Base-by-base conservation (phyloP, 1,140 invertebrate genomes). In the Vanessa atalanta region DNA sequence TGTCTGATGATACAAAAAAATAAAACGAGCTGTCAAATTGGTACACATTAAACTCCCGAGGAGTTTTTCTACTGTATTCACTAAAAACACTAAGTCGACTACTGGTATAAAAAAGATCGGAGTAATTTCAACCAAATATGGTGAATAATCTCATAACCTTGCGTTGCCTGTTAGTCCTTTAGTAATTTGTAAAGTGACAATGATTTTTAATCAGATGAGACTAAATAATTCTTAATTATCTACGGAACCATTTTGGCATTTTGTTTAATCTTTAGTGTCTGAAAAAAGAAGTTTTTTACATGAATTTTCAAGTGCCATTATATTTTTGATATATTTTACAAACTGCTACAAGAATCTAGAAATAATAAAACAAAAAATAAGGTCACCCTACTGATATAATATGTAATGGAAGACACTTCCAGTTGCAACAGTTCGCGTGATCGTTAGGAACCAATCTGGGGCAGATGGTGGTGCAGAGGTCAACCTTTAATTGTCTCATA, bases 401-500 rank as follows among this genome's bases (percentile, higher is more conserved):
- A 67, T 37, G 50, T 37, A 23, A 37, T 55, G 14, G n/a, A 37
- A 55, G 48, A 60, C 14, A 14, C 11, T 43, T 55, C 48, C 20
- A 67, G 50, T 67, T 67, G 65, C 65, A 67, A 53, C 23, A 67
- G 11, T 51, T 51, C 48, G 48, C 55, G 14, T 60, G 23, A 60
- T 60, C 23, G 65, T 37, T 67, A 67, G 65, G 9, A 53, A 53
- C 23, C n/a, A 11, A 67, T 55, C 50, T 55, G 68, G 67, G 55
- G 61, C 61, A 70, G 47, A 60, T 60, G 48, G 64, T 16, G 65
- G 64, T 16, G 65, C 65, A 70, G 63, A 69, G 73, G 73, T 75
- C 73, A 55, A 47, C 55, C 50, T 66, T 75, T 75, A 75, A 75
- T 70, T 75, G 63, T 66, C 67, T 75, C 65, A 70, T 26, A 65